Evolutionary conservation across 2,113 vertebrate species (phyloP), one percentile per base, ranked within the genome.

Genomic region (Vanacampus margaritifer): DNA sequence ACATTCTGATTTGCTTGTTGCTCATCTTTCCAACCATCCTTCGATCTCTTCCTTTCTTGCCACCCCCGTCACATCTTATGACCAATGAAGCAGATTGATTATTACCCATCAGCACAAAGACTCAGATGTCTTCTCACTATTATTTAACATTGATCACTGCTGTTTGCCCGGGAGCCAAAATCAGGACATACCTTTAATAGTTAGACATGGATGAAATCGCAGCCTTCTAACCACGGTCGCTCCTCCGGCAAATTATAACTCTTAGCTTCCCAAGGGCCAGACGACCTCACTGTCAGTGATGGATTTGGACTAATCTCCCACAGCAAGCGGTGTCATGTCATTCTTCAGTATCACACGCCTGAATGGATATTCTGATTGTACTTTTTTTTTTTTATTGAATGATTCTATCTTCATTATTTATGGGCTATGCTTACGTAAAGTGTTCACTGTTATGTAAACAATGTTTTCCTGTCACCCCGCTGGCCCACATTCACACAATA

Each of bases 81-180:
- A 8, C 10, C 57, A 59, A 59, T 64, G 61, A 46, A 24, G 59
- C 76, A 41, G 65, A 28, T 53, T 86, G 76, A 89, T 83, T 83
- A 88, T 87, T 78, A 84, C 63, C 77, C 72, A 72, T 83, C 79
- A 74, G 64, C 64, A 37, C 65, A 64, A 53, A 53, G 63, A 64
- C 64, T 75, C 74, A 65, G 32, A 41, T 1, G 37, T 41, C 37
- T 36, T 82, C 78, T 63, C 54, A 23, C 56, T 43, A 50, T 69
- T 10, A 8, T 66, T 68, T 48, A 7, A 16, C 14, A 17, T 26
- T 71, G 72, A 54, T 63, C 65, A 60, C 56, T 67, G 24, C 48
- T 63, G 3, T 69, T 64, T 10, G 0, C n/a, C 32, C 32, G 39
- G 24, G 76, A 39, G 41, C 67, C 48, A 75, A 76, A 72, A 64